These are phyloP conservation scores for Zaprionus taronus DNA, from an alignment of 1,140 invertebrate species.

Conservation along the genomic window DNA sequence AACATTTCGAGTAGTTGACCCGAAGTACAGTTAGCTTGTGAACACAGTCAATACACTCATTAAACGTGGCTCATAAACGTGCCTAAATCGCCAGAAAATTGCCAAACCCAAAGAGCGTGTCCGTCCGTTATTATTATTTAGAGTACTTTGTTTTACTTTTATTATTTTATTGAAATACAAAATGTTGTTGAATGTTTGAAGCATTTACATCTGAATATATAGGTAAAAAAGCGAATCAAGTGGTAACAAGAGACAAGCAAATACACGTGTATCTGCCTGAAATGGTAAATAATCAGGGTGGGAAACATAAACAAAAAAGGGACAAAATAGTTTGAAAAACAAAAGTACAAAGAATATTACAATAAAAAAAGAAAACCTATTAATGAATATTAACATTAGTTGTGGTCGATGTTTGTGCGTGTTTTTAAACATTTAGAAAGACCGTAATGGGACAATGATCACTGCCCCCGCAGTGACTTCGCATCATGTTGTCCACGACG, in stretches of 20 bases:
- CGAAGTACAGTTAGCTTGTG: conserved; percentile 25
- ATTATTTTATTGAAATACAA: conserved; percentile 38
- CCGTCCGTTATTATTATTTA: neutral
- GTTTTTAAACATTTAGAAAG: conserved; percentile 86
- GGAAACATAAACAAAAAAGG: conserved; percentile 2
- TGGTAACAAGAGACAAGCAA: conserved; percentile 7
- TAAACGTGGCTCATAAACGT: conserved; percentile 16
- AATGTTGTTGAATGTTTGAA: conserved; percentile 24
- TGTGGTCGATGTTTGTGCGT: neutral
- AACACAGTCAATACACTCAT: conserved; percentile 7
- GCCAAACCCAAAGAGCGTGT: conserved; percentile 26
- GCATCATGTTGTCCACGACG: conserved; percentile 92
- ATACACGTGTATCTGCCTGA: neutral
- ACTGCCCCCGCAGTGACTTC: conserved; percentile 91
- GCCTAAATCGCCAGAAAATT: conserved; percentile 48
- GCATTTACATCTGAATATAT: conserved; percentile 11
- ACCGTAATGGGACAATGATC: conserved; percentile 94
- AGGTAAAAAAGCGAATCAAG: neutral
- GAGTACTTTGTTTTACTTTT: conserved; percentile 25
- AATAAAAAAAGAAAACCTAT: conserved; percentile 2
- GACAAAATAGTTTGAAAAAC: neutral
- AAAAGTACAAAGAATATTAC: neutral
- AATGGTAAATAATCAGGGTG: conserved; percentile 2
- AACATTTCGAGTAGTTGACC: neutral
- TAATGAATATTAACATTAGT: neutral